These are phyloP conservation scores for Montipora foliosa DNA, from an alignment of 64 coral and sea anemone species.

Conservation along the genomic window DNA sequence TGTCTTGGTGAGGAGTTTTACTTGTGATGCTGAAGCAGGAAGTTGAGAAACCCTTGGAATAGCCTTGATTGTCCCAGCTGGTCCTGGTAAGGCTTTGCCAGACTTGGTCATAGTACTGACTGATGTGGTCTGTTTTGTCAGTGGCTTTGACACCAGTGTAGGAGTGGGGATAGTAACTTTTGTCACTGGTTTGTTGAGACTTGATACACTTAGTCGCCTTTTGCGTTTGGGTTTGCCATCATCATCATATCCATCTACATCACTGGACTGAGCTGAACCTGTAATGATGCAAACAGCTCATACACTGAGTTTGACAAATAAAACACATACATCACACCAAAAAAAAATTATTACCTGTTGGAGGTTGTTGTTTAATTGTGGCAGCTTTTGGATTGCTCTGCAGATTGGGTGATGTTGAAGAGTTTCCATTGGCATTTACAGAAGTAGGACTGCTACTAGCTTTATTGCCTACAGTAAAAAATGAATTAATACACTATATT, in stretches of 20 bases:
- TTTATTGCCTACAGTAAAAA: neutral
- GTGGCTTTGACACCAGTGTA: constrained; percentile 68
- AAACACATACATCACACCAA: neutral
- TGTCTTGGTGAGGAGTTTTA: constrained; percentile 90
- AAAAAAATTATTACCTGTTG: constrained; percentile 22
- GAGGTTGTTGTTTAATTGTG: constrained; percentile 42
- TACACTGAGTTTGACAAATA: neutral
- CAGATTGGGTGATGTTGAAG: constrained; percentile 44
- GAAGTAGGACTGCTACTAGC: constrained; percentile 40
- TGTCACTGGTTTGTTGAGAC: constrained; percentile 76
- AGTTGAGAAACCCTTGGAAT: constrained; percentile 49
- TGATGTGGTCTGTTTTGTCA: constrained; percentile 77
- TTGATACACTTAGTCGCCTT: constrained; percentile 66
- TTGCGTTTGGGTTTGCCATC: constrained; percentile 85
- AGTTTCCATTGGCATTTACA: constrained; percentile 48
- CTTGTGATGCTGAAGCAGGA: constrained; percentile 86
- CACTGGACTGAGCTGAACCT: constrained; percentile 26
- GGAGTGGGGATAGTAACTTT: constrained; percentile 69
- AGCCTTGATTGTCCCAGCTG: constrained; percentile 67
- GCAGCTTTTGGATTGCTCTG: constrained; percentile 29
- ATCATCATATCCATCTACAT: constrained; percentile 74
- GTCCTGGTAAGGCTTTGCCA: constrained; percentile 60
- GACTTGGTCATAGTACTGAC: constrained; percentile 93
- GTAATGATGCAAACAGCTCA: neutral
- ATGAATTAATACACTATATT: neutral